These are phyloP conservation scores for Takifugu bimaculatus DNA, from an alignment of 2,113 vertebrate species.

Conservation along the genomic window DNA sequence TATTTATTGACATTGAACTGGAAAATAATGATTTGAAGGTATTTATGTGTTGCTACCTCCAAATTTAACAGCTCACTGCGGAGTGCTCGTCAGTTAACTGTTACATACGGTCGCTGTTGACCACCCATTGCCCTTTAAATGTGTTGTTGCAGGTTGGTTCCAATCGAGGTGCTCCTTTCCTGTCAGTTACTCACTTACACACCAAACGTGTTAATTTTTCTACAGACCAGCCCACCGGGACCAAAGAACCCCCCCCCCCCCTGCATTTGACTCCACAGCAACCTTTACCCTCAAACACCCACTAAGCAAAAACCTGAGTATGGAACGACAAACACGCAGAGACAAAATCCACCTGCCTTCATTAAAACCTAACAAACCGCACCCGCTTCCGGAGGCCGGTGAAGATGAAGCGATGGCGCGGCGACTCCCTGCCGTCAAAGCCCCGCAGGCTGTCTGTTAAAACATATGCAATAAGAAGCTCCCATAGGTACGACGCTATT, in stretches of 20 bases:
- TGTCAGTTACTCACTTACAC: slow-evolving; percentile 1
- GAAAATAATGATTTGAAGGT: slow-evolving; percentile 5
- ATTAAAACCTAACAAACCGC: slow-evolving; percentile 8
- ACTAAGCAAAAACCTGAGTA: slow-evolving; percentile 59
- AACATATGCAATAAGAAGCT: neutral
- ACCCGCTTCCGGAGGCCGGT: slow-evolving; percentile 9
- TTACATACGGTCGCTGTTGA: slow-evolving; percentile 2
- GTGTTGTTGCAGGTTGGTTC: slow-evolving; percentile 4
- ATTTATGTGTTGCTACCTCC: slow-evolving; percentile 3
- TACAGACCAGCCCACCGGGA: neutral
- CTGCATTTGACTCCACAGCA: slow-evolving; percentile 14
- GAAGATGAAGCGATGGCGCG: neutral
- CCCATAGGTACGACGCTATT: neutral
- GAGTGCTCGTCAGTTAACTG: slow-evolving; percentile 15
- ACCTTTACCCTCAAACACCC: slow-evolving; percentile 4
- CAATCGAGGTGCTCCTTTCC: neutral
- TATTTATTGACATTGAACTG: slow-evolving; percentile 6
- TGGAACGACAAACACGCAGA: slow-evolving; percentile 15
- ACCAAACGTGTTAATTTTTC: slow-evolving; percentile 4
- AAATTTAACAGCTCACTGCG: slow-evolving; percentile 11
- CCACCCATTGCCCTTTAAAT: neutral
- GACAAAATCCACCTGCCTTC: slow-evolving; percentile 5
- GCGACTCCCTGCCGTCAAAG: neutral
- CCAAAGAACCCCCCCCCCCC: slow-evolving; percentile 22
- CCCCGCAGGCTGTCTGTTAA: too few relatives aligned